These are phyloP conservation scores for Lipotes vexillifer DNA, from an alignment of 2,113 vertebrate species.

Conservation along the genomic window DNA sequence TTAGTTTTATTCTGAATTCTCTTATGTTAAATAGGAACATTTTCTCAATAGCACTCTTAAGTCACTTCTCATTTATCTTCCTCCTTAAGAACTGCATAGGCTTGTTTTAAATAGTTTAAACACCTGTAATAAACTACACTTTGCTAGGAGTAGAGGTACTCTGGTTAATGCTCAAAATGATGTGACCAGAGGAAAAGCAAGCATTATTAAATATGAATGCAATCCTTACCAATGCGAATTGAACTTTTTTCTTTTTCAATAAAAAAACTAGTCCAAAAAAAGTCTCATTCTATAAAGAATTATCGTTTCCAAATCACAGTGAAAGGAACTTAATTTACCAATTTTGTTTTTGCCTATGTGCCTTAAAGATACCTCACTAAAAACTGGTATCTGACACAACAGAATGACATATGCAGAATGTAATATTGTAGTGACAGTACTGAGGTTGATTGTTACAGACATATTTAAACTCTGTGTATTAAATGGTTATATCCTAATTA, in stretches of 20 bases:
- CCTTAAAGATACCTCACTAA: background rate
- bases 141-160: conserved; percentile 37
- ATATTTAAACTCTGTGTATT: background rate
- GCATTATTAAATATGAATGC: background rate
- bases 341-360: no score
- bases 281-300: conserved; percentile 21
- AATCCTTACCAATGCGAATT: conserved; percentile 18
- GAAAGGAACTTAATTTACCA: no score
- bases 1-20: no score
- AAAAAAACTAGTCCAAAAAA: conserved; percentile 10
- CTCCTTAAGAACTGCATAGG: background rate
- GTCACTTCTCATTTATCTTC: background rate
- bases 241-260: background rate
- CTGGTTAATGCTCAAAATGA: background rate
- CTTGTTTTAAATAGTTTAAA: conserved; percentile 43
- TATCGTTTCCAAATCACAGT: background rate
- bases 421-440: conserved; percentile 31
- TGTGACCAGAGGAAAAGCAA: no score
- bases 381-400: conserved; percentile 33
- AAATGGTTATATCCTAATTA: conserved; percentile 51
- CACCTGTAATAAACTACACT: background rate
- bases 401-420: conserved; percentile 34
- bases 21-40: no score
- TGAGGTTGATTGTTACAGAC: background rate
- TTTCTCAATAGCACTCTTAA: no score